These are phyloP conservation scores for Sardinella longiceps DNA, from an alignment of 2,797 vertebrate species.

Conservation along the genomic window DNA sequence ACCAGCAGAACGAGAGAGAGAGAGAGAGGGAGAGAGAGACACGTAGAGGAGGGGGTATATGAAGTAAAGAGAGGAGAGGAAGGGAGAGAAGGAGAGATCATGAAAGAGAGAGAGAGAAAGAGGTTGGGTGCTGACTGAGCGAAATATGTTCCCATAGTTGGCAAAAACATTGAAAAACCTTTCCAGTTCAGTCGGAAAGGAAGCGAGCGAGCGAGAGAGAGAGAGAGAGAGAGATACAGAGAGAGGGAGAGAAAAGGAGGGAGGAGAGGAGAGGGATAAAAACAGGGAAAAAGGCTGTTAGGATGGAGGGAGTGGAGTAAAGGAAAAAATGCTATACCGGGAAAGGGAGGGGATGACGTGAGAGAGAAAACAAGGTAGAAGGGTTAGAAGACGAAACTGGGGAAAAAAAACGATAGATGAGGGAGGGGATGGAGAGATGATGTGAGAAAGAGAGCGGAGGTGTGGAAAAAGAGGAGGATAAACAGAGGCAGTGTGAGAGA, in stretches of 20 bases:
- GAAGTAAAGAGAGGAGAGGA: conserved; percentile 38
- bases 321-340: background rate
- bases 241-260: conserved; percentile 15
- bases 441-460: conserved; percentile 23
- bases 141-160: conserved; percentile 66
- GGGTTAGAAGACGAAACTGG: background rate
- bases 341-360: conserved; percentile 29
- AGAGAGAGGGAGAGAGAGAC: background rate
- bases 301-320: background rate
- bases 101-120: background rate
- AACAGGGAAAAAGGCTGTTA: conserved; percentile 26
- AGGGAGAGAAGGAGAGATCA: background rate
- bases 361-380: background rate
- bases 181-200: conserved; percentile 55
- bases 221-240: conserved; percentile 22
- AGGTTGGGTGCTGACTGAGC: conserved; percentile 70
- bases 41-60: conserved; percentile 51
- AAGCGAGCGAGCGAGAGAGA: conserved; percentile 31
- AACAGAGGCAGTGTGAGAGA: background rate
- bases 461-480: conserved; percentile 28
- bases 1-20: conserved; percentile 28
- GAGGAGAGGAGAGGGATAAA: conserved; percentile 27
- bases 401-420: background rate
- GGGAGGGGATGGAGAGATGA: conserved; percentile 30
- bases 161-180: conserved; percentile 61